Evolutionary conservation across 2,113 vertebrate species (phyloP).

Genomic region (Mixornis gularis): DNA sequence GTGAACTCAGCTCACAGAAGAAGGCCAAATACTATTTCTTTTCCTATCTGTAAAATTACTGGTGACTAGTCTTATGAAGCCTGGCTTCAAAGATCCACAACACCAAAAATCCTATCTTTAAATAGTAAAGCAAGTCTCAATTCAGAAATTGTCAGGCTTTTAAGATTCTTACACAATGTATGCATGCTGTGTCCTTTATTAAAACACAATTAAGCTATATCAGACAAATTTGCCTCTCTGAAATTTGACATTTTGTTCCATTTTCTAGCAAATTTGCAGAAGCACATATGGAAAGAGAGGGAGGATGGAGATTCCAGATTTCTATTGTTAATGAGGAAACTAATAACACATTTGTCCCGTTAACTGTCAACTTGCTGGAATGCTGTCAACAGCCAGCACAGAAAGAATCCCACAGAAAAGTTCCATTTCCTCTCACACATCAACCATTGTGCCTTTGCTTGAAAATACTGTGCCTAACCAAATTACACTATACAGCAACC

Average conservation of each 20-base stretch:
- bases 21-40: not conserved
- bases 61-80: not conserved
- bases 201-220: not conserved
- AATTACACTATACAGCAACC: not conserved
- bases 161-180: not conserved
- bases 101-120: not conserved
- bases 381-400: not conserved
- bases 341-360: not conserved
- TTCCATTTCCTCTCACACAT: not conserved
- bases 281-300: not conserved
- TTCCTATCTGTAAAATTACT: not conserved
- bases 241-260: slow-evolving; percentile 19
- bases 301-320: not conserved
- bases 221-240: not conserved
- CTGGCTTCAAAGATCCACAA: not conserved
- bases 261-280: not conserved
- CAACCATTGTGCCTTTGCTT: not conserved
- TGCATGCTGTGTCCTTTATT: not conserved
- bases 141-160: not conserved
- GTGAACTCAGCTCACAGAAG: not conserved
- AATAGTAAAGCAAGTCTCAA: slow-evolving; percentile 13
- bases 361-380: slow-evolving; percentile 2
- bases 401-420: not conserved
- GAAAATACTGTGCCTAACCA: not conserved
- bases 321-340: slow-evolving; percentile 27